These are phyloP conservation scores for Oreotrochilus melanogaster DNA, from an alignment of 2,113 vertebrate species.

Conservation along the genomic window DNA sequence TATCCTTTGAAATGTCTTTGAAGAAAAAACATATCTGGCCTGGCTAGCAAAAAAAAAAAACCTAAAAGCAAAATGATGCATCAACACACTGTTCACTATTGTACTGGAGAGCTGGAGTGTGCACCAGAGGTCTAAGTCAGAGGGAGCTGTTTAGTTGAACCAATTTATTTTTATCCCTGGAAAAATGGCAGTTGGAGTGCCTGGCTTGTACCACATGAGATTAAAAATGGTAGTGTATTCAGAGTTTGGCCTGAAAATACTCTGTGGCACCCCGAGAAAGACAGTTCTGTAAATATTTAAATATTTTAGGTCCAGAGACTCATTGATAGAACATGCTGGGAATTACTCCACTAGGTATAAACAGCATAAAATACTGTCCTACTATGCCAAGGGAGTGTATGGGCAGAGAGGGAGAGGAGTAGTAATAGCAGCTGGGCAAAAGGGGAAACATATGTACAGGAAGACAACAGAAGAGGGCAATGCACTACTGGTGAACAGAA, in stretches of 20 bases:
- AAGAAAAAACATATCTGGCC: not conserved
- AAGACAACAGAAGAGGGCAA: not conserved
- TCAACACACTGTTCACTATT: not conserved
- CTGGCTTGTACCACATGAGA: not conserved
- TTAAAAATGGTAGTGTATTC: not conserved
- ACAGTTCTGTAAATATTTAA: slow-evolving; percentile 2
- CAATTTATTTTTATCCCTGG: not conserved
- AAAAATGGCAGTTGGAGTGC: not conserved
- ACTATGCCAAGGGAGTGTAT: not conserved
- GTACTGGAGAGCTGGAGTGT: not conserved
- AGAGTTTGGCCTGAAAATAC: not conserved
- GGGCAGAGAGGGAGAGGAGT: not conserved
- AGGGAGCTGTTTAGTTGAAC: not conserved
- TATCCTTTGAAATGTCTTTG: not conserved
- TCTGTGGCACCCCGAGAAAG: not conserved
- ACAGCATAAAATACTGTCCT: not conserved
- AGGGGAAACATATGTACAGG: not conserved
- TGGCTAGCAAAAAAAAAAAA: not conserved
- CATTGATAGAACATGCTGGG: not conserved
- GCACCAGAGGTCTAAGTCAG: not conserved
- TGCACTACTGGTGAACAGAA: not conserved
- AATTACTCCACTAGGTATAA: not conserved
- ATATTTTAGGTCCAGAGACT: not conserved
- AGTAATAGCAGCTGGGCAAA: not conserved
- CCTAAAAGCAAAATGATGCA: not conserved